Percentiles rank a stretch among this genome's conserved stretches.
Conservation (phyloP, 1,140 invertebrate genomes). For the Sitodiplosis mosellana region DNA sequence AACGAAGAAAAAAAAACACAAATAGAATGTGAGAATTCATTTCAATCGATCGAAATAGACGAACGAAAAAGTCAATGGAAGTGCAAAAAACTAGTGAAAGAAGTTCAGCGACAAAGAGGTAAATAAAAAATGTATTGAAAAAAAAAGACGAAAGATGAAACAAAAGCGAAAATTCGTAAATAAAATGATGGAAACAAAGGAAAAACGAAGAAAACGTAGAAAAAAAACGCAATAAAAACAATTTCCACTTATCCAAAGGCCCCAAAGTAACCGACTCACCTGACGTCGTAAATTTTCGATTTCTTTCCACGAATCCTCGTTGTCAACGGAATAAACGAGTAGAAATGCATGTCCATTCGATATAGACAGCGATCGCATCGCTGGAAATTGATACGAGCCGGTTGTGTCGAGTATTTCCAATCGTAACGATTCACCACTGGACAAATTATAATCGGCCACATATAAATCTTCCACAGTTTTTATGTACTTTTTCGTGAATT, state of each 20-base stretch:
- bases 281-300: conserved; percentile 22
- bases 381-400: conserved; percentile 36
- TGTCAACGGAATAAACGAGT: conserved; percentile 33
- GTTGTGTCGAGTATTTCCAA: conserved; percentile 36
- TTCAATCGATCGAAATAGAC: background rate
- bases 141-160: too few relatives aligned
- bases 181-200: too few relatives aligned
- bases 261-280: too few relatives aligned
- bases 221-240: too few relatives aligned
- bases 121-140: too few relatives aligned
- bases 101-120: too few relatives aligned
- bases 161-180: too few relatives aligned
- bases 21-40: background rate
- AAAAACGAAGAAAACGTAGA: too few relatives aligned
- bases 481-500: conserved; percentile 29
- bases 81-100: too few relatives aligned
- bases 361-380: conserved; percentile 39
- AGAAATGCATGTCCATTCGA: conserved; percentile 34
- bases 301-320: conserved; percentile 30
- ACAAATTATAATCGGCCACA: conserved; percentile 30
- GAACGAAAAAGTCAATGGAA: too few relatives aligned
- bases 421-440: conserved; percentile 21
- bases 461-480: conserved; percentile 39
- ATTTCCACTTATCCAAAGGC: too few relatives aligned
- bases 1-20: conserved; percentile 2